Percentiles rank a stretch among this genome's conserved stretches.
Evolutionary conservation across 1,140 invertebrate genomes (phyloP).

Genomic region (Sinonovacula constricta): DNA sequence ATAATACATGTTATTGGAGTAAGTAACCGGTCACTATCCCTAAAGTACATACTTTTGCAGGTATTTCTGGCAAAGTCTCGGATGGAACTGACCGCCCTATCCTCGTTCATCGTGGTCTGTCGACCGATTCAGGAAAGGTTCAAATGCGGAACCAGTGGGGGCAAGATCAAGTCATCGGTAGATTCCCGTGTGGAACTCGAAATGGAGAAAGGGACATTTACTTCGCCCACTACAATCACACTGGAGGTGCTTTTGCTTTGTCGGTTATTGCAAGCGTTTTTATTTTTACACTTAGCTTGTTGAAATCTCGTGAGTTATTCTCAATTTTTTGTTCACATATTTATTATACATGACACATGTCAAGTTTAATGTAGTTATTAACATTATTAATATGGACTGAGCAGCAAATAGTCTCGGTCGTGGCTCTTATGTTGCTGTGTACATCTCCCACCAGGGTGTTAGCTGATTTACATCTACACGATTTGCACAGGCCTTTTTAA

Average conservation of each 20-base stretch:
- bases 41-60: no score
- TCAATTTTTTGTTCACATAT: not conserved
- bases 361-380: not conserved
- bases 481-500: no score
- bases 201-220: conserved; percentile 25
- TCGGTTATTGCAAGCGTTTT: not conserved
- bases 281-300: not conserved
- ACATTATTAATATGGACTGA: not conserved
- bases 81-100: not conserved
- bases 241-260: conserved; percentile 1
- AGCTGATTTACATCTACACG: no score
- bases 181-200: conserved; percentile 27
- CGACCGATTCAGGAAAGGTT: conserved; percentile 19
- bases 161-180: conserved; percentile 21
- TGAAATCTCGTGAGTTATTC: not conserved
- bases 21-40: no score
- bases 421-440: no score
- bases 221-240: conserved; percentile 3
- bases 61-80: no score
- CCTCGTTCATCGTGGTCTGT: conserved; percentile 12
- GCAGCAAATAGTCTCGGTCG: not conserved
- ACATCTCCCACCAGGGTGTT: no score
- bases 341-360: not conserved
- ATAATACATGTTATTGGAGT: no score
- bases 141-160: not conserved